Base-by-base conservation (phyloP, 37 sponge, comb jelly and placozoan species). In the Aplysina aerophoba region DNA sequence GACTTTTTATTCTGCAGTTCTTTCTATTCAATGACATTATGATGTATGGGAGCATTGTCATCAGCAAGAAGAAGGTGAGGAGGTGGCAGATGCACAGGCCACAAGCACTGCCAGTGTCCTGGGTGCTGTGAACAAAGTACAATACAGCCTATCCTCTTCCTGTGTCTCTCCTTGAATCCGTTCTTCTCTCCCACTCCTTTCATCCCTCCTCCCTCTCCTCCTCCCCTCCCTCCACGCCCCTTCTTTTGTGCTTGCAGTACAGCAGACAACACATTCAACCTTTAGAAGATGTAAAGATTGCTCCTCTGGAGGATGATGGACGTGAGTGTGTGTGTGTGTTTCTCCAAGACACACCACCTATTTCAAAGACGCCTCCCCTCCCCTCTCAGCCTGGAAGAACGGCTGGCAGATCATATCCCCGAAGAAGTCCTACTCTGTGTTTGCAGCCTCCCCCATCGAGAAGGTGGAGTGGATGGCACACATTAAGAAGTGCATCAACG, bases 391-490 rank as follows among this genome's bases (percentile, higher is more conserved):
- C 0, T 88, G 87, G 87, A 90, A 90, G 89, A 88, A 97, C 85
- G 98, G 98, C 15, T 97, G 98, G 98, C 95, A 95, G 83, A 87
- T 97, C 75, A 97, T 93, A 15, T 86, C 90, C 41, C 93, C 94
- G 0, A 88, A 83, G 85, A 97, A 97, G 74, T 93, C 95, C 0
- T 97, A 95, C 87, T 93, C 94, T 38, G 98, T 97, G 73, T 95
- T 86, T 89, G 95, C 98, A 62, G 98, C 95, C n/a, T 87, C 94
- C 0, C 85, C 90, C 34, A 95, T 93, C 21, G 98, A 97, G 86
- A 97, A 97, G 85, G 81, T 83, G 20, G 94, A 97, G 85, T 97
- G 98, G 98, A 93, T 95, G 95, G 93, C 91, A 15, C 95, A 95
- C 67, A 93, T 97, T 59, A 91, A 93, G 61, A 92, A 92, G 31